Conservation (phyloP, 2,888 invertebrate genomes). For the Scaptomyza cyrtandrae region DNA sequence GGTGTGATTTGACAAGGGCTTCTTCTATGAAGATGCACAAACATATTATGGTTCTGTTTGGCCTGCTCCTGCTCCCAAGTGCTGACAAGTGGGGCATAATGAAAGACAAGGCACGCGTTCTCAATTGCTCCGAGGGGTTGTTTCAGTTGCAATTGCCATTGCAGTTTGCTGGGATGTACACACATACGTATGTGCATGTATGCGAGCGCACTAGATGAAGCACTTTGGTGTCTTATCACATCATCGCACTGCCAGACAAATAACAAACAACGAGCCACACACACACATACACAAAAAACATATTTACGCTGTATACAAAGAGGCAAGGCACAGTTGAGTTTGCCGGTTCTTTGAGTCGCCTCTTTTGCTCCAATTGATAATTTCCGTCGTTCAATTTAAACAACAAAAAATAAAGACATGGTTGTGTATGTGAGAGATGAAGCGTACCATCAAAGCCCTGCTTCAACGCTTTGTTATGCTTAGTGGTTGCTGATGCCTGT, state of each 20-base stretch:
- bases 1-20: constrained; percentile 58
- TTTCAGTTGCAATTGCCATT: constrained; percentile 41
- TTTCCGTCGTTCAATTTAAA: constrained; percentile 71
- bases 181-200: neutral
- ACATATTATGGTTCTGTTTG: constrained; percentile 3
- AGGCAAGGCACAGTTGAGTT: constrained; percentile 13
- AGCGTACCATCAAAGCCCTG: constrained; percentile 59
- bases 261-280: constrained; percentile 47
- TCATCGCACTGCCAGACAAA: constrained; percentile 54
- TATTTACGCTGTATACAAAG: neutral
- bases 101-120: constrained; percentile 63
- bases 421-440: constrained; percentile 17
- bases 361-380: constrained; percentile 69
- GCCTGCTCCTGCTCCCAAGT: constrained; percentile 15
- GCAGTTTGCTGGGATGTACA: constrained; percentile 17
- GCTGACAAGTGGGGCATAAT: constrained; percentile 45
- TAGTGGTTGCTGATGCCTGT: constrained; percentile 47
- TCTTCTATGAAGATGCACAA: neutral
- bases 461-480: constrained; percentile 53
- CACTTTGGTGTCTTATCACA: constrained; percentile 58
- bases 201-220: constrained; percentile 25
- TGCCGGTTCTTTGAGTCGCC: constrained; percentile 54
- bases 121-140: constrained; percentile 25
- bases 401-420: constrained; percentile 35
- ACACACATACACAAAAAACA: constrained; percentile 19